These are phyloP conservation scores for Phylloscopus collybita DNA, from an alignment of 2,797 vertebrate genomes.

Conservation along the genomic window DNA sequence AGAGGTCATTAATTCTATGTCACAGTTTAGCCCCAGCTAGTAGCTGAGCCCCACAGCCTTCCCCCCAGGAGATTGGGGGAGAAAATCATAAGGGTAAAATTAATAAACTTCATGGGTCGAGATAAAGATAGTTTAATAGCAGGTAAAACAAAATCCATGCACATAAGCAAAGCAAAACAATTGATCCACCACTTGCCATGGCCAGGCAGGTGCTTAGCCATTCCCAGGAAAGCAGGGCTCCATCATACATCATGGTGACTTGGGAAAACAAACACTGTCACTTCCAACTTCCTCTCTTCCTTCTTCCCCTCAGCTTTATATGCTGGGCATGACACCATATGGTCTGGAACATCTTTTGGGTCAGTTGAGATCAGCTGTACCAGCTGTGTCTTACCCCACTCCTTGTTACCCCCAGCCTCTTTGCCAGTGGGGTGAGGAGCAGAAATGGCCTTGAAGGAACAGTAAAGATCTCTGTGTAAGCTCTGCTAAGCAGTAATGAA, in stretches of 20 bases:
- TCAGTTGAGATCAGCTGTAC: neutral
- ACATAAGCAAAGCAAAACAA: neutral
- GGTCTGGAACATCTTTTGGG: neutral
- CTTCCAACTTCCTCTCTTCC: neutral
- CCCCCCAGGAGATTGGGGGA: neutral
- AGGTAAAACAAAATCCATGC: neutral
- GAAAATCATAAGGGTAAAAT: fast-evolving
- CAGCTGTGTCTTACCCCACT: neutral
- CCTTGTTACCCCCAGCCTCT: neutral
- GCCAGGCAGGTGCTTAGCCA: neutral
- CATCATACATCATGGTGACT: neutral
- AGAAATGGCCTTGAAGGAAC: neutral
- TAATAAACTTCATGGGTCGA: fast-evolving
- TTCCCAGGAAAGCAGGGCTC: neutral
- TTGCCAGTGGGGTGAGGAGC: fast-evolving
- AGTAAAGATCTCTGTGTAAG: neutral
- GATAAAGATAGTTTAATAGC: neutral
- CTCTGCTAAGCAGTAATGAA: neutral
- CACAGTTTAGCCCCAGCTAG: neutral
- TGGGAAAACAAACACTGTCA: fast-evolving
- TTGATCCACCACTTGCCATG: neutral
- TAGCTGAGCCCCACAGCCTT: neutral
- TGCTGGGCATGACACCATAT: neutral
- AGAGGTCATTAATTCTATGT: neutral
- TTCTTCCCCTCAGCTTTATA: neutral